Percentiles rank a stretch among this genome's conserved stretches.
These are phyloP conservation scores for Petrocephalus sullivani DNA, from an alignment of 2,797 vertebrate species.

Conservation along the genomic window DNA sequence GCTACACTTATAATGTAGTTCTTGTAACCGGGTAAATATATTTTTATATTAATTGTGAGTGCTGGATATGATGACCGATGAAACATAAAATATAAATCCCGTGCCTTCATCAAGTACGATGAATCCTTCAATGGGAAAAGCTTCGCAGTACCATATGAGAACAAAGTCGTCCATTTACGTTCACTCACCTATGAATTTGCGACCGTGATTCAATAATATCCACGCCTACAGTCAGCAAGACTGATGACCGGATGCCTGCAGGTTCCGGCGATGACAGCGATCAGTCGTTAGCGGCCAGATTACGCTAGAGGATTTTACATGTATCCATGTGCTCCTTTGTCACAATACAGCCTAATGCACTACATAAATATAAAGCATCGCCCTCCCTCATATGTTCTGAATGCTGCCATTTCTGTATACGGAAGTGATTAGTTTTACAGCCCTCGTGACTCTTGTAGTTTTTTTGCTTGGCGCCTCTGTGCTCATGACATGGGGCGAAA, in stretches of 20 bases:
- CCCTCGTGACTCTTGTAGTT: conserved; percentile 18
- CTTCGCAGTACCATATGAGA: not conserved
- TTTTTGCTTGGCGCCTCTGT: not conserved
- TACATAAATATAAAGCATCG: not conserved
- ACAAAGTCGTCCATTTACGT: not conserved
- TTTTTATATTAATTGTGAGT: not conserved
- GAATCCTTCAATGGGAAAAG: not conserved
- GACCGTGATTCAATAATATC: not conserved
- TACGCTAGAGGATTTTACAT: not conserved
- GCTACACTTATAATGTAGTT: not conserved
- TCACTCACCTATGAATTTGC: not conserved
- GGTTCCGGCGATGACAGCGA: not conserved
- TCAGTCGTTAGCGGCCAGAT: not conserved
- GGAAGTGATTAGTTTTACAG: conserved; percentile 18
- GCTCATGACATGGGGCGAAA: not conserved
- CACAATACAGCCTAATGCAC: not conserved
- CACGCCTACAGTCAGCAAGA: conserved; percentile 3
- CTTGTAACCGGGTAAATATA: not conserved
- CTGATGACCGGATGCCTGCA: not conserved
- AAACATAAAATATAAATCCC: not conserved
- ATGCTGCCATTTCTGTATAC: conserved; percentile 29
- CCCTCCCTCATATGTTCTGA: not conserved
- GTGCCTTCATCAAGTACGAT: not conserved
- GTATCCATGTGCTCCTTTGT: not conserved
- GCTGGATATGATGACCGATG: not conserved